These are phyloP conservation scores for Oncorhynchus clarkii DNA, from an alignment of 2,113 vertebrate genomes.

Conservation along the genomic window DNA sequence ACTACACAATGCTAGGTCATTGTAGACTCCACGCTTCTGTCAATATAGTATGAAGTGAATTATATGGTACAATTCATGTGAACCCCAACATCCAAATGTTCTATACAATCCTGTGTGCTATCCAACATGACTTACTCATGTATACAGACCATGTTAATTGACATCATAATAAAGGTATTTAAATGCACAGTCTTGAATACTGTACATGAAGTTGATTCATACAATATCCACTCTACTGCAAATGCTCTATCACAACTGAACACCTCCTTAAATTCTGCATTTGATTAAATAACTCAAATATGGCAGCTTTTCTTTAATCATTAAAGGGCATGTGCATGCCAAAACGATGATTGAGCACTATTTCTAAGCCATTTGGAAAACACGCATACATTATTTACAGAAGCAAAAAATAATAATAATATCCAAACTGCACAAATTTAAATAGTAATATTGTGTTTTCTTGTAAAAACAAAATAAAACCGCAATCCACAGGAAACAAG, in stretches of 20 bases:
- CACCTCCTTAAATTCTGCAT: conserved; percentile 20
- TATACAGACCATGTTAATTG: conserved; percentile 16
- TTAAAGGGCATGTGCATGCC: conserved; percentile 22
- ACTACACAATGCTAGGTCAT: background rate
- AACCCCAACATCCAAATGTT: background rate
- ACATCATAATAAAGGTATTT: conserved; percentile 31
- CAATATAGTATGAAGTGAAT: conserved; percentile 1
- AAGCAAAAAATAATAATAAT: conserved; percentile 17
- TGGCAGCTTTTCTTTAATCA: conserved; percentile 36
- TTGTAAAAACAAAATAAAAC: conserved; percentile 22
- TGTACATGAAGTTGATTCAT: conserved; percentile 34
- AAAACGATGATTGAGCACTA: conserved; percentile 48
- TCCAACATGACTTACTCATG: background rate
- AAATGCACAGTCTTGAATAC: conserved; percentile 25
- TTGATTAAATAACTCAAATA: conserved; percentile 46
- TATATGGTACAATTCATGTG: background rate
- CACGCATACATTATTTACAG: conserved; percentile 64
- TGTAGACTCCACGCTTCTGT: background rate
- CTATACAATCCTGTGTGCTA: conserved; percentile 14
- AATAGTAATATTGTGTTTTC: conserved; percentile 29
- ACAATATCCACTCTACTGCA: conserved; percentile 36
- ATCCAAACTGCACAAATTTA: conserved; percentile 63
- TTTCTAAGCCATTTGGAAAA: conserved; percentile 53
- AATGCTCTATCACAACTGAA: conserved; percentile 30
- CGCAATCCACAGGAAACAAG: conserved; percentile 46